Conservation (phyloP, 2,113 vertebrate species). For the Phylloscopus trochiloides region DNA sequence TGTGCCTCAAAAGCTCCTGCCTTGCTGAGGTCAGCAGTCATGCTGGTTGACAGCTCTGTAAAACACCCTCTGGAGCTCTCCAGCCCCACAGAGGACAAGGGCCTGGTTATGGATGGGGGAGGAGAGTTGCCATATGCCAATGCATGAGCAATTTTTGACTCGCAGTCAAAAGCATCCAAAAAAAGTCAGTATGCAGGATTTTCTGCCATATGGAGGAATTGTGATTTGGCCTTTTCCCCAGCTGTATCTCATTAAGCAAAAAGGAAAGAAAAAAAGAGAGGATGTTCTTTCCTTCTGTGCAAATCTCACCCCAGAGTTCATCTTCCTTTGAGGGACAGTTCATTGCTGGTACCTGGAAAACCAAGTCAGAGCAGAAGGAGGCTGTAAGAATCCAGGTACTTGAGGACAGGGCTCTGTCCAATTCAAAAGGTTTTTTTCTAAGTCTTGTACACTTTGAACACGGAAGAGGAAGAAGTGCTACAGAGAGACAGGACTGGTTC, state of each 20-base stretch:
- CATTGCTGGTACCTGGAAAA: background rate
- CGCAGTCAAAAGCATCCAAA: background rate
- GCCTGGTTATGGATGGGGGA: background rate
- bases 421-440: background rate
- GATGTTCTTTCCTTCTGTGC: background rate
- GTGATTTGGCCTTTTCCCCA: conserved; percentile 6
- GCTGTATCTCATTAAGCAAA: background rate
- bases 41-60: background rate
- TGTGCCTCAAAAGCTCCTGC: background rate
- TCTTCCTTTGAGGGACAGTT: background rate
- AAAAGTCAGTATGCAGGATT: background rate
- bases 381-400: background rate
- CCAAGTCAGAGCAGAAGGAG: background rate
- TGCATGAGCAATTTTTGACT: background rate
- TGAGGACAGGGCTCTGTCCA: background rate
- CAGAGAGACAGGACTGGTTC: background rate
- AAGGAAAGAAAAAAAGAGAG: background rate
- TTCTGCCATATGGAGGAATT: conserved; percentile 4
- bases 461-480: background rate
- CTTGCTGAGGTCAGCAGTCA: background rate
- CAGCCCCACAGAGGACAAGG: background rate
- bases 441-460: background rate
- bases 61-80: background rate
- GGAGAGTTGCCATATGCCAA: background rate
- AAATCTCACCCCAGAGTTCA: background rate